Conservation (phyloP, 92 coral and sea anemone genomes). For the Zoanthus solanderi region DNA sequence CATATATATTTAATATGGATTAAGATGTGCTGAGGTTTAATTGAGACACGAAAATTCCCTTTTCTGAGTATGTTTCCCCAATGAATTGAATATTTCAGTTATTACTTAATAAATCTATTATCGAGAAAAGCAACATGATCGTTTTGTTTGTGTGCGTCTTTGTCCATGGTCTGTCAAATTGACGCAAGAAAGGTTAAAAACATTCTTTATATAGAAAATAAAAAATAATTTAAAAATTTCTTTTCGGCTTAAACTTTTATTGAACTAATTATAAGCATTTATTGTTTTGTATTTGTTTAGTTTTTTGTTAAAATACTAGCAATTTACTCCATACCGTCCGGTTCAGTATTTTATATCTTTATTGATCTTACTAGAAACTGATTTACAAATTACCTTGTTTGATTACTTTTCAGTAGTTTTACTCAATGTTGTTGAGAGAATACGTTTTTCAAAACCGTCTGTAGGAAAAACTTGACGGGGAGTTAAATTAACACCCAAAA, state of each 20-base stretch:
- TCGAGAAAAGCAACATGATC: neutral
- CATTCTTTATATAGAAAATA: neutral
- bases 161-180: neutral
- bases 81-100: slow-evolving; percentile 15
- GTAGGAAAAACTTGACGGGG: neutral
- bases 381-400: slow-evolving; percentile 2
- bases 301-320: neutral
- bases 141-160: neutral
- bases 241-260: neutral
- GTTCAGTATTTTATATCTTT: neutral
- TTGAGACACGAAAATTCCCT: slow-evolving; percentile 11
- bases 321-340: neutral
- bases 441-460: neutral
- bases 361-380: slow-evolving; percentile 8
- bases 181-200: neutral
- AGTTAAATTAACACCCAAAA: neutral
- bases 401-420: neutral
- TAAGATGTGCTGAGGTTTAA: slow-evolving; percentile 5
- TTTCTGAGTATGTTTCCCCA: slow-evolving; percentile 2
- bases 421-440: no score
- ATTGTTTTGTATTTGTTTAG: neutral
- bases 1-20: neutral
- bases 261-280: neutral
- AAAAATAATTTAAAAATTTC: neutral
- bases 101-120: slow-evolving; percentile 9